These are phyloP conservation scores for Babylonia areolata DNA, from an alignment of 1,140 invertebrate species.

Conservation along the genomic window DNA sequence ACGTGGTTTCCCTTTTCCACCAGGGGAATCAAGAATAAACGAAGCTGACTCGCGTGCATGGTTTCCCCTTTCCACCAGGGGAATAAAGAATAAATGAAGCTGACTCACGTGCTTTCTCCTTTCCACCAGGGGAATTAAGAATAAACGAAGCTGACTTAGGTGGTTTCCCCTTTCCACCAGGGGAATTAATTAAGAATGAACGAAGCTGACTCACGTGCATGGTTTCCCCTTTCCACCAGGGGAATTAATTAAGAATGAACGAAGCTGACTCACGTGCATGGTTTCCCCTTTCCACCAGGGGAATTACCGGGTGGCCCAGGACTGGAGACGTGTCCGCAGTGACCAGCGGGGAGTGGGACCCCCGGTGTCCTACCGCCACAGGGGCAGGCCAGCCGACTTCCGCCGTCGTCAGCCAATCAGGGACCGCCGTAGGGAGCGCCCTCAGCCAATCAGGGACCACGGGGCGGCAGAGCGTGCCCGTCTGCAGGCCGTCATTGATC, in stretches of 20 bases:
- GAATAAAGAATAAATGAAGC: too few species aligned
- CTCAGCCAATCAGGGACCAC: not conserved
- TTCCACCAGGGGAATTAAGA: too few species aligned
- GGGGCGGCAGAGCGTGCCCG: not conserved
- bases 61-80: not conserved
- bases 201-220: too few species aligned
- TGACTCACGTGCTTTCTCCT: too few species aligned
- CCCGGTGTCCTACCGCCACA: conserved; percentile 23
- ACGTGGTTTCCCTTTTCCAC: too few species aligned
- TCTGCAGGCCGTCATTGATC: conserved; percentile 7
- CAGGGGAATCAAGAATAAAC: too few species aligned
- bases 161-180: too few species aligned
- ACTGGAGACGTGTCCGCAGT: not conserved
- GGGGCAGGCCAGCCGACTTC: not conserved
- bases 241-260: too few species aligned
- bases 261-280: too few species aligned
- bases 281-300: not conserved
- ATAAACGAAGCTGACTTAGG: too few species aligned
- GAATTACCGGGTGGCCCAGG: conserved; percentile 1
- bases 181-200: too few species aligned
- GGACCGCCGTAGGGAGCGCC: not conserved
- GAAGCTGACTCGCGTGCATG: too few species aligned
- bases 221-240: not conserved
- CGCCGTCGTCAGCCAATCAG: not conserved
- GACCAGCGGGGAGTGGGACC: conserved; percentile 22